Base-by-base conservation (phyloP, 2,113 vertebrate genomes). In the Gasterosteus nipponicus region DNA sequence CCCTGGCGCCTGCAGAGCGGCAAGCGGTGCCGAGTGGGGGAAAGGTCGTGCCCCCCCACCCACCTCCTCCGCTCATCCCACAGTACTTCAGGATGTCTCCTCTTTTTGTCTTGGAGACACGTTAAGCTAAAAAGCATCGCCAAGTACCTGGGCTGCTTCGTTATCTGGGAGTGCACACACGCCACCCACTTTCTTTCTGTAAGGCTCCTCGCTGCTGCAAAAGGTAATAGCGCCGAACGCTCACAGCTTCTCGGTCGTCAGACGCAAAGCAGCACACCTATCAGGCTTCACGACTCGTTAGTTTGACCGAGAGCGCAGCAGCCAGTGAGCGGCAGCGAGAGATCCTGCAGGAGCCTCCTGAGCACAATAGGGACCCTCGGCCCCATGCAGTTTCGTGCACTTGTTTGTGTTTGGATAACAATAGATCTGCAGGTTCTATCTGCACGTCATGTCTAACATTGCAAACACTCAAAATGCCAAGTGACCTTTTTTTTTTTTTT, bases 371-470 rank as follows among this genome's bases (percentile, higher is more conserved):
- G n/a, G n/a, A 73, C 63, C 84, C 77, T 71, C 61, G 10, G 22
- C 64, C 39, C 56, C 66, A 66, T 54, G 69, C 63, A 51, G 12
- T 16, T 59, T 38, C n/a, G 22, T 73, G 84, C 59, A 58, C 70
- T 18, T 88, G 81, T 90, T 93, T 92, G 69, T 39, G 73, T 11
- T 11, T 81, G 65, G 65, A 73, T 79, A 54, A 76, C 60, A 69
- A 61, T 46, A 81, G 88, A 86, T 84, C 73, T 73, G 57, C 74
- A 10, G 61, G 35, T 47, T 76, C 9, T 72, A n/a, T n/a, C n/a
- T n/a, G n/a, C n/a, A n/a, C n/a, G n/a, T 71, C 65, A 63, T 73
- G 26, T 67, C 69, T 86, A 60, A 10, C 11, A 67, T 26, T 77
- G 73, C 10, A 80, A 80, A 84, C 69, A 66, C 33, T 44, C 11